A percentile compares a stretch with the other conserved stretches of the same genome.
phyloP scores from a whole-genome alignment of 2,113 vertebrate genomes.

The Origma solitaria region DNA sequence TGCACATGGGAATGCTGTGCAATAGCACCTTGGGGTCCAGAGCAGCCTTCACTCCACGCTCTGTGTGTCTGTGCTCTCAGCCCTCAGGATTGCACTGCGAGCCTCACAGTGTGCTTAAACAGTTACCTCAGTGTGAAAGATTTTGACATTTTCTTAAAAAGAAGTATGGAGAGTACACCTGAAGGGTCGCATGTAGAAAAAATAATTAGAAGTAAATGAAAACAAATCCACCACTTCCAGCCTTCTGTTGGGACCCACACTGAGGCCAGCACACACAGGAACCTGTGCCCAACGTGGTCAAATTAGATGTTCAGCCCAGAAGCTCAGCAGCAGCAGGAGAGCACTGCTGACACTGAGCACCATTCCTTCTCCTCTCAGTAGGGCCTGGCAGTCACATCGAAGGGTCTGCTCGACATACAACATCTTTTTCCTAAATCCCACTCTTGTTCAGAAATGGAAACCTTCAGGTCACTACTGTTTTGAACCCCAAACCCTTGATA shows the following conservation, averaged over 20 bases:
- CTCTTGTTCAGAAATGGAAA: background rate
- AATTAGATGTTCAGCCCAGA: background rate
- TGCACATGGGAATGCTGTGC: background rate
- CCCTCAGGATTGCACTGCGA: background rate
- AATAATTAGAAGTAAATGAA: background rate
- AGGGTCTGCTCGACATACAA: accelerated
- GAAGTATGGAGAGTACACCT: background rate
- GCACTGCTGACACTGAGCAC: background rate
- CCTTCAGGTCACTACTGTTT: background rate
- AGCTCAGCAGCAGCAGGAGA: background rate
- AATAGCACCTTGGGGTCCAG: background rate
- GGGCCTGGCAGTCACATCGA: background rate
- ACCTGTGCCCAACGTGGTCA: background rate
- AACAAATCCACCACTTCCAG: background rate
- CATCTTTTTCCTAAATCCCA: background rate
- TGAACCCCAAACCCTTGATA: background rate
- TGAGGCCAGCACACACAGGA: background rate
- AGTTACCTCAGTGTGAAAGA: background rate
- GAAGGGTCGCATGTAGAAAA: background rate
- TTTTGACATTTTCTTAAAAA: background rate
- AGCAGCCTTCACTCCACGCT: background rate
- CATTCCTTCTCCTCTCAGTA: background rate
- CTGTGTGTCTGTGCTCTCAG: background rate
- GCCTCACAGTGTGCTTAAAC: background rate
- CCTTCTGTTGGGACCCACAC: background rate